Conservation (phyloP, 2,113 vertebrate genomes). For the Hypocryptadius cinnamomeus region DNA sequence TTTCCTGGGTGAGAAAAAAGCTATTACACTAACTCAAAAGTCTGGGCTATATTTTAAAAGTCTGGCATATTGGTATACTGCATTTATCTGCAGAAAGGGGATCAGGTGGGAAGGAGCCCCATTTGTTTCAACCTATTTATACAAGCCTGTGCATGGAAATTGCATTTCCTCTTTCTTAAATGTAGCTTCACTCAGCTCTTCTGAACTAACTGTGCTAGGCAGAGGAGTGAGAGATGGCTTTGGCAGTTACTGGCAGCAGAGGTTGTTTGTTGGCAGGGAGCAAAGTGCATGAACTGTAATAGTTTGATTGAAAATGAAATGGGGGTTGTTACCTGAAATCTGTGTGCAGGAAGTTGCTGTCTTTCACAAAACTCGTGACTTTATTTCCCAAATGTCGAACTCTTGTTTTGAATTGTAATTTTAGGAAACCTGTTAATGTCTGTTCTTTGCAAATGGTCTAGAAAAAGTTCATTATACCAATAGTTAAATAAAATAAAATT, state of each 20-base stretch:
- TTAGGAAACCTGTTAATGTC: neutral
- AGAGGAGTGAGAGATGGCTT: neutral
- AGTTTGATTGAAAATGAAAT: neutral
- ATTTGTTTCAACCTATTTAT: neutral
- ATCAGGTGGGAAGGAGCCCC: neutral
- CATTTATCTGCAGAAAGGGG: neutral
- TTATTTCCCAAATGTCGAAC: neutral
- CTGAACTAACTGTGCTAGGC: neutral
- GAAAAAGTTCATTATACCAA: neutral
- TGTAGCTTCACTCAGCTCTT: neutral
- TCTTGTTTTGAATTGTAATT: neutral
- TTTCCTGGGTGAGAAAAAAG: neutral
- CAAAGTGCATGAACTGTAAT: neutral
- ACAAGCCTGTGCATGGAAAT: neutral
- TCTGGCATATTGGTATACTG: neutral
- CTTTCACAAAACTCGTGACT: neutral
- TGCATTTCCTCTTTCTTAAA: neutral
- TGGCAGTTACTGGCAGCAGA: neutral
- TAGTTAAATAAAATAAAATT: neutral
- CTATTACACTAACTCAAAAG: neutral
- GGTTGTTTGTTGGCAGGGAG: neutral
- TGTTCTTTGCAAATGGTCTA: neutral
- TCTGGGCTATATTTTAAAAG: conserved; percentile 9
- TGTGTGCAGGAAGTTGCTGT: neutral
- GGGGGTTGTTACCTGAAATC: neutral